A percentile compares a stretch with the other conserved stretches of the same genome.
phyloP scores from a whole-genome alignment of 2,113 vertebrate species.

The Podarcis cretensis region DNA sequence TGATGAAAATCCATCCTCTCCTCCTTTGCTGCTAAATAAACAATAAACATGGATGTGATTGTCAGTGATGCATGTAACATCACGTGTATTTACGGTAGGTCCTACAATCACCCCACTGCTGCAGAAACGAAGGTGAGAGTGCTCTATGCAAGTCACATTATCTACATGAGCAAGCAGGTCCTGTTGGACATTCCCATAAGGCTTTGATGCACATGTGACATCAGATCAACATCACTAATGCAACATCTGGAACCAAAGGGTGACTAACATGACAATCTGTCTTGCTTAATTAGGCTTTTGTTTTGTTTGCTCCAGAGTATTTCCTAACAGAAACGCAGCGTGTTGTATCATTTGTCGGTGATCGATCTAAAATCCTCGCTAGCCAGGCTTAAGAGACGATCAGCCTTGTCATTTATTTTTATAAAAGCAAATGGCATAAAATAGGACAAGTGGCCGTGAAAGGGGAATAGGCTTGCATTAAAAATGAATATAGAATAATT shows the following conservation, averaged over 20 bases:
- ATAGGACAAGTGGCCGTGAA: background rate
- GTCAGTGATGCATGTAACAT: no score
- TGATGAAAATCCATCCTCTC: no score
- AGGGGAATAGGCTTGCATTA: no score
- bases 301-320: conserved; percentile 4
- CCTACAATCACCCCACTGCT: background rate
- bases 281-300: conserved; percentile 45
- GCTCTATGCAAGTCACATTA: background rate
- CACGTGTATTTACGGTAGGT: no score
- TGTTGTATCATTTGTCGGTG: background rate
- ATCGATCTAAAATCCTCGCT: background rate
- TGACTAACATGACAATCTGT: conserved; percentile 31
- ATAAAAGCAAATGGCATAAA: accelerated
- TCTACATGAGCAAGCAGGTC: accelerated
- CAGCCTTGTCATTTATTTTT: accelerated
- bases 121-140: accelerated
- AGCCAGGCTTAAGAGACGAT: background rate
- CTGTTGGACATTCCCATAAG: conserved; percentile 16
- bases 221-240: background rate
- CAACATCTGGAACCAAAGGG: background rate
- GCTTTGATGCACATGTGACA: accelerated
- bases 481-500: background rate
- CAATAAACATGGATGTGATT: no score
- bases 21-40: no score
- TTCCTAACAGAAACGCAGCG: background rate